These are phyloP conservation scores for Hycleus cichorii DNA, from an alignment of 1,140 invertebrate genomes.

Conservation along the genomic window DNA sequence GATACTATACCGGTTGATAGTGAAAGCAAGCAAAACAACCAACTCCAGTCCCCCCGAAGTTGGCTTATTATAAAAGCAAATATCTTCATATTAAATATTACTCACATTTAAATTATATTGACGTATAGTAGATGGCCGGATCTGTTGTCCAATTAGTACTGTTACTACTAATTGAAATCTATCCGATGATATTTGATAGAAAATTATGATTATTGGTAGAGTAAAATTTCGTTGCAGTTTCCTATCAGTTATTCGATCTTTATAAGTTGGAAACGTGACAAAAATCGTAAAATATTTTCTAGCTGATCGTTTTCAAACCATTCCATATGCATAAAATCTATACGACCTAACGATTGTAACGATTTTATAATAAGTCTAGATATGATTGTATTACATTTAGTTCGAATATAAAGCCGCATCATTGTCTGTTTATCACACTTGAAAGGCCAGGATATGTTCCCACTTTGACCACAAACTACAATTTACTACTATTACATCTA, in stretches of 20 bases:
- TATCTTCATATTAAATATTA: slow-evolving; percentile 37
- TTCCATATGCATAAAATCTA: slow-evolving; percentile 33
- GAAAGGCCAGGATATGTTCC: too few species aligned
- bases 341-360: slow-evolving; percentile 17
- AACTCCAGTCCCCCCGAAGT: too few species aligned
- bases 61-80: slow-evolving; percentile 33
- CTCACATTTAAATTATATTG: slow-evolving; percentile 40
- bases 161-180: slow-evolving; percentile 34
- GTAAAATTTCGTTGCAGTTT: not conserved
- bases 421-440: too few species aligned
- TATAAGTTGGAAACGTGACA: too few species aligned
- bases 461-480: too few species aligned
- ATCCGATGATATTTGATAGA: slow-evolving; percentile 20
- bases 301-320: slow-evolving; percentile 25
- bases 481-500: too few species aligned
- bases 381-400: not conserved
- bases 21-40: too few species aligned
- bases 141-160: slow-evolving; percentile 33
- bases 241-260: not conserved
- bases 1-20: not conserved
- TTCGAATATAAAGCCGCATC: too few species aligned
- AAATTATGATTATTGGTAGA: not conserved
- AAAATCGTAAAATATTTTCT: too few species aligned
- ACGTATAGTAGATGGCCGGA: slow-evolving; percentile 5
- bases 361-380: slow-evolving; percentile 27